Evolutionary conservation across 2,888 invertebrate genomes (phyloP), one percentile per base, ranked within the genome.

Genomic region (Cremastinae sp.): DNA sequence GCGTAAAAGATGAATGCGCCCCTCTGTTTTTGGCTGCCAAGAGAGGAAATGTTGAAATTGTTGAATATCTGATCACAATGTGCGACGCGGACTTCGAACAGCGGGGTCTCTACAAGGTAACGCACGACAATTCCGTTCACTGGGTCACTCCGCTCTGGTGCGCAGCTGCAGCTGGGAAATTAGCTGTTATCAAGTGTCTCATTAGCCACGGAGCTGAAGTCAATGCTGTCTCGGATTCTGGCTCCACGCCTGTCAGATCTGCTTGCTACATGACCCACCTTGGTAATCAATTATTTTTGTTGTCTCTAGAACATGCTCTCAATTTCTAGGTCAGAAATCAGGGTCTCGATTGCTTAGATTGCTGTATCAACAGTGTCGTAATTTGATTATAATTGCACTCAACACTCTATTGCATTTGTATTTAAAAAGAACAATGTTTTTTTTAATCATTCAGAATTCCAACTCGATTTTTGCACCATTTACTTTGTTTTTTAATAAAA

Each of bases 221-320:
- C n/a, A 95, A 97, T 91, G 95, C 96, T 45, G 93, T 94, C 49
- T 96, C 96, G 0, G 97, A 97, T 91, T 94, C 95, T 22, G 96
- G 97, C 77, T 97, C 96, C 8, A 96, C 96, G 64, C 96, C 97
- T 8, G 96, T 97, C 71, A 93, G 97, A 82, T 96, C 96, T 72
- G 97, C 97, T 9, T 97, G 97, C 90, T 97, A 96, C 90, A 96
- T 97, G 97, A 95, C 96, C 75, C 95, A 96, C 90, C 90, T 94
- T 75, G 95, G 95, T 85, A 94, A 95, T 83, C 2, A 49, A 68
- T 58, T 51, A 45, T 72, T 64, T 69, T 64, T 8, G 41, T 74
- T 68, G 36, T 9, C 10, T 54, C 22, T 38, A 36, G 7, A 10
- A n/a, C n/a, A 10, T 12, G 22, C 34, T 41, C n/a, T 4, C 5